These are phyloP conservation scores for Macrosteles quadrilineatus DNA, from an alignment of 1,140 invertebrate species.

Conservation along the genomic window DNA sequence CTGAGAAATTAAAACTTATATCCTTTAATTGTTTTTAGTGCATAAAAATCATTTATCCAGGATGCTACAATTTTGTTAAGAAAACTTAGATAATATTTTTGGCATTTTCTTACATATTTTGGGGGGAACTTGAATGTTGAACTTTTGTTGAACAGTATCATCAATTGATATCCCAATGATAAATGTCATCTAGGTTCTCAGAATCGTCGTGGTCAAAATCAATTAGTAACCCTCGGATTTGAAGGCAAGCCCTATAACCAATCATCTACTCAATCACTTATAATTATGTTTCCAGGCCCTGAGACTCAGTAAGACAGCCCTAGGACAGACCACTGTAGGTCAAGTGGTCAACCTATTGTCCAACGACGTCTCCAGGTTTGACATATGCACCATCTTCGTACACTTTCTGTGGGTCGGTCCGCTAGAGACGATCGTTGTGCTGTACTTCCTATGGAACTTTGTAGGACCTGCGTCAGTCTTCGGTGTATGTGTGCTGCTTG, in stretches of 20 bases:
- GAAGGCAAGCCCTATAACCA: too few relatives aligned
- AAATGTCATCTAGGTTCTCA: too few relatives aligned
- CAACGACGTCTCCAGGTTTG: conserved; percentile 80
- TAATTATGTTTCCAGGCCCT: too few relatives aligned
- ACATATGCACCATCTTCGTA: conserved; percentile 65
- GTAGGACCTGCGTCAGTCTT: conserved; percentile 74
- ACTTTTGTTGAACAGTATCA: too few relatives aligned
- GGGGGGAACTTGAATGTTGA: too few relatives aligned
- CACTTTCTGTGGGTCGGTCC: conserved; percentile 83
- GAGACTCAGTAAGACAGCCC: conserved; percentile 63
- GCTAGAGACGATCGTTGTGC: conserved; percentile 72
- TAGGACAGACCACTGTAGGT: conserved; percentile 77
- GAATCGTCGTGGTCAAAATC: too few relatives aligned
- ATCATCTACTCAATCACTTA: too few relatives aligned
- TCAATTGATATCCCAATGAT: too few relatives aligned
- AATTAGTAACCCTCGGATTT: too few relatives aligned
- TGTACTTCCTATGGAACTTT: conserved; percentile 73
- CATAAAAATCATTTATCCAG: too few relatives aligned
- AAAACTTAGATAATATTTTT: not conserved
- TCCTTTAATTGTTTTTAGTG: too few relatives aligned
- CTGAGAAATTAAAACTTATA: too few relatives aligned
- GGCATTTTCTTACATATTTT: not conserved
- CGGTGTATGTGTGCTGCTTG: conserved; percentile 74
- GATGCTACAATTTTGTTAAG: not conserved
- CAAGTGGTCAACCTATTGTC: conserved; percentile 92